These are phyloP conservation scores for Pempheris klunzingeri DNA, from an alignment of 2,797 vertebrate genomes.

Conservation along the genomic window DNA sequence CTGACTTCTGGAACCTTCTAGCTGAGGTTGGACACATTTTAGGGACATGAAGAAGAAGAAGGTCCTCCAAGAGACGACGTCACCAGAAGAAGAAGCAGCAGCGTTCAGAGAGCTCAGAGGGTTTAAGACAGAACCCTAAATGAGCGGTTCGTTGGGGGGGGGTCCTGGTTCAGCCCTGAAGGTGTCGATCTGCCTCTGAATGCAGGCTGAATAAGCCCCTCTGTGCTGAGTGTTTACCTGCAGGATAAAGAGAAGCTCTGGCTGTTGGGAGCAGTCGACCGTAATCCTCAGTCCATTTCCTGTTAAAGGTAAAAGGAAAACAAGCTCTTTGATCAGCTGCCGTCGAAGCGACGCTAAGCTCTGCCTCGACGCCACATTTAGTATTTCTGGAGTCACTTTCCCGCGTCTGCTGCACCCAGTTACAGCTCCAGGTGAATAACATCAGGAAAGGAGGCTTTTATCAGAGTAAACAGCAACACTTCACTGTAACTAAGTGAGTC, in stretches of 20 bases:
- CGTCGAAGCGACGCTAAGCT: conserved; percentile 29
- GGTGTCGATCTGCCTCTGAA: conserved; percentile 45
- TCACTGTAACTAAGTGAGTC: background rate
- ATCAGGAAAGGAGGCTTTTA: background rate
- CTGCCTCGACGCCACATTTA: conserved; percentile 18
- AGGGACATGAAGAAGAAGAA: no score
- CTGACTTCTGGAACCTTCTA: no score
- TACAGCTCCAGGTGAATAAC: background rate
- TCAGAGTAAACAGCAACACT: background rate
- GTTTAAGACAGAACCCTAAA: no score
- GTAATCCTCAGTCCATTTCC: conserved; percentile 53
- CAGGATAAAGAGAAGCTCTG: conserved; percentile 44
- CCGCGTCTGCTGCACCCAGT: background rate
- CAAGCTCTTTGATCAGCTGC: conserved; percentile 47
- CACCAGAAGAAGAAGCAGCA: no score
- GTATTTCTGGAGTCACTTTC: conserved; percentile 26
- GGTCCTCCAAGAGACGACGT: no score
- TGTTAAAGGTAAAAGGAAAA: conserved; percentile 38
- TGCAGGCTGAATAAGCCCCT: conserved; percentile 17
- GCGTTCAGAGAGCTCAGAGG: no score
- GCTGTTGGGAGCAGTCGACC: conserved; percentile 34
- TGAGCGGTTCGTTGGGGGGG: no score
- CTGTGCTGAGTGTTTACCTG: conserved; percentile 60
- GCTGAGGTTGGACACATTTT: no score
- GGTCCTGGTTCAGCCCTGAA: no score